phyloP scores from a whole-genome alignment of 2,797 vertebrate species.

The Pseudochirops corinnae region DNA sequence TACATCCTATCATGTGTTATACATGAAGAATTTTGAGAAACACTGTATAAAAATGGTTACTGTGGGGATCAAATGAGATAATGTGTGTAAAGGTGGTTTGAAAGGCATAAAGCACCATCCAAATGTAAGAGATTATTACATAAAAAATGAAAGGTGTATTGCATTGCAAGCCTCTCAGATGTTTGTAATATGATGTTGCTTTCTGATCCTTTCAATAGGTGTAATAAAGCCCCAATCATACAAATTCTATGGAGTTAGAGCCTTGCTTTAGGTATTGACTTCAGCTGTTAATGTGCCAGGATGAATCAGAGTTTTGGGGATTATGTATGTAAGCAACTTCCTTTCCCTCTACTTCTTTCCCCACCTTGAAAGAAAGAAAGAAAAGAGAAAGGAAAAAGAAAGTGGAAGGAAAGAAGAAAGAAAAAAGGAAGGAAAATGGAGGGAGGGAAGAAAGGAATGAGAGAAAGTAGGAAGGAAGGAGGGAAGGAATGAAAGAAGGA shows the following conservation, averaged over 20 bases:
- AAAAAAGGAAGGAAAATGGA: not conserved
- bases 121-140: constrained; percentile 31
- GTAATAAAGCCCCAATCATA: not conserved
- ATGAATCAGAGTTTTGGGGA: not conserved
- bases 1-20: constrained; percentile 25
- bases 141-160: constrained; percentile 5
- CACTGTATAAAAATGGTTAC: constrained; percentile 29
- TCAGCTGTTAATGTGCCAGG: not conserved
- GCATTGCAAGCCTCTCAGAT: constrained; percentile 1
- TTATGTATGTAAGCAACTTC: not conserved
- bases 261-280: constrained; percentile 12
- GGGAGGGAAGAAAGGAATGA: not conserved
- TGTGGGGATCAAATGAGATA: constrained; percentile 11
- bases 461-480: not conserved
- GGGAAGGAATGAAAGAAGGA: too few relatives aligned
- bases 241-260: not conserved
- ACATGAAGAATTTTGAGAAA: constrained; percentile 37
- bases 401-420: not conserved
- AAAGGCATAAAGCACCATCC: constrained; percentile 11
- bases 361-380: not conserved
- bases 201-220: constrained; percentile 38
- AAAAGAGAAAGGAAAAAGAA: not conserved
- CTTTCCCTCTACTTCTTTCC: not conserved
- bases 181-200: constrained; percentile 18
- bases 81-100: constrained; percentile 51